Evolutionary conservation across 2,113 vertebrate genomes (phyloP).

Genomic region (Equus quagga): DNA sequence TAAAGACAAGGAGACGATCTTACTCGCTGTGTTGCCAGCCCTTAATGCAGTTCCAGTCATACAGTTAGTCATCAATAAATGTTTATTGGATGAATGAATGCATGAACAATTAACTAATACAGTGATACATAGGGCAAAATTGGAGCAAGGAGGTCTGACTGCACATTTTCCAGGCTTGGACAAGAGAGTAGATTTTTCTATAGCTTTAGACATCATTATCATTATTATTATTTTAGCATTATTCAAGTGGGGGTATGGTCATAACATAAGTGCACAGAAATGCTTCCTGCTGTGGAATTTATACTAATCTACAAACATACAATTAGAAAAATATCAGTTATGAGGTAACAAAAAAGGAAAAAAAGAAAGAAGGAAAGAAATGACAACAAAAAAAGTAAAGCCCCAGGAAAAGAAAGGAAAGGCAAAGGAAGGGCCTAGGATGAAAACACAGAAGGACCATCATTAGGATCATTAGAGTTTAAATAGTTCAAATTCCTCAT

Average conservation of each 20-base stretch:
- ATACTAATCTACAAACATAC: constrained; percentile 24
- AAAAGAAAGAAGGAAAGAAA: neutral
- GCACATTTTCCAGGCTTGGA: neutral
- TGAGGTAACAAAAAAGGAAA: neutral
- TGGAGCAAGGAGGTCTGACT: neutral
- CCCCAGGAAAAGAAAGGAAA: neutral
- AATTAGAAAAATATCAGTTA: constrained; percentile 28
- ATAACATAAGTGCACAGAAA: constrained; percentile 17
- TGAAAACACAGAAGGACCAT: neutral
- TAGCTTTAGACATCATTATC: neutral
- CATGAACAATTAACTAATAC: neutral
- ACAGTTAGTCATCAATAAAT: neutral
- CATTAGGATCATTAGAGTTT: neutral
- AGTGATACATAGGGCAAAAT: neutral
- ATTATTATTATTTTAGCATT: neutral
- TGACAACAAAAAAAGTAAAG: neutral
- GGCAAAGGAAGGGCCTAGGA: neutral
- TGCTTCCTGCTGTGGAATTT: constrained; percentile 21
- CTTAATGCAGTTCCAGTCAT: neutral
- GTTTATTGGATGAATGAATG: neutral
- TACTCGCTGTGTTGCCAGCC: neutral
- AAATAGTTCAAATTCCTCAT: neutral
- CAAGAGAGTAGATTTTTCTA: neutral
- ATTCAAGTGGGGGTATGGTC: neutral
- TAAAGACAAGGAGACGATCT: neutral